Percentiles rank a stretch among this genome's conserved stretches.
Conservation (phyloP, 2,888 invertebrate genomes). For the Chouioia cunea region DNA sequence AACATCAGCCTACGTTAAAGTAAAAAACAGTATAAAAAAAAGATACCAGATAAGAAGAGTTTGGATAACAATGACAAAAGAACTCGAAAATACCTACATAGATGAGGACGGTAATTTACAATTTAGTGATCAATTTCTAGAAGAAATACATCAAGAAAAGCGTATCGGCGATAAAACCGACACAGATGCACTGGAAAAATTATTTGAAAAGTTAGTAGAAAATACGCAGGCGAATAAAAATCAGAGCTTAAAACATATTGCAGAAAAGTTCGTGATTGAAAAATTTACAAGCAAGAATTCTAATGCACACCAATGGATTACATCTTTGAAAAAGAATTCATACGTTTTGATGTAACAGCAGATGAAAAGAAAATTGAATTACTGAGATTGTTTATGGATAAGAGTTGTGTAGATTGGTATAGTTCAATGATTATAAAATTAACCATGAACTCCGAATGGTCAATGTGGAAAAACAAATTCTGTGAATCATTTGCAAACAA, state of each 20-base stretch:
- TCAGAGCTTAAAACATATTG: slow-evolving; percentile 16
- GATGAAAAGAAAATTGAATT: slow-evolving; percentile 48
- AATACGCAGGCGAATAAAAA: too few relatives aligned
- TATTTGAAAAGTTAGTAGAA: slow-evolving; percentile 33
- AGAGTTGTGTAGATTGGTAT: slow-evolving; percentile 48
- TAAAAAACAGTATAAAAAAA: slow-evolving; percentile 47
- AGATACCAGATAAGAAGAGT: slow-evolving; percentile 47
- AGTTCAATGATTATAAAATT: slow-evolving; percentile 41
- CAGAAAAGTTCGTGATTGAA: slow-evolving; percentile 47
- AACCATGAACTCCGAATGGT: slow-evolving; percentile 33
- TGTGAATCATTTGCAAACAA: slow-evolving; percentile 43
- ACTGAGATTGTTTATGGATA: too few relatives aligned
- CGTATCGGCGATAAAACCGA: neutral
- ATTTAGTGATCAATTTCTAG: slow-evolving; percentile 41
- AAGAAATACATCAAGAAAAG: slow-evolving; percentile 41
- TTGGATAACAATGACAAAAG: slow-evolving; percentile 45
- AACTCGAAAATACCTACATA: slow-evolving; percentile 39
- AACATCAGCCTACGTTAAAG: slow-evolving; percentile 35
- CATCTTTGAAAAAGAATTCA: slow-evolving; percentile 53
- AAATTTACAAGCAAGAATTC: slow-evolving; percentile 50
- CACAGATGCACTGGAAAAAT: slow-evolving; percentile 16
- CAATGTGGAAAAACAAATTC: slow-evolving; percentile 40
- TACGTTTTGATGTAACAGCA: slow-evolving; percentile 47
- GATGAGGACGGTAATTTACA: slow-evolving; percentile 48
- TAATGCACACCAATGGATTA: slow-evolving; percentile 51